phyloP scores from a whole-genome alignment of 2,113 vertebrate genomes.

The Erpornis zantholeuca region DNA sequence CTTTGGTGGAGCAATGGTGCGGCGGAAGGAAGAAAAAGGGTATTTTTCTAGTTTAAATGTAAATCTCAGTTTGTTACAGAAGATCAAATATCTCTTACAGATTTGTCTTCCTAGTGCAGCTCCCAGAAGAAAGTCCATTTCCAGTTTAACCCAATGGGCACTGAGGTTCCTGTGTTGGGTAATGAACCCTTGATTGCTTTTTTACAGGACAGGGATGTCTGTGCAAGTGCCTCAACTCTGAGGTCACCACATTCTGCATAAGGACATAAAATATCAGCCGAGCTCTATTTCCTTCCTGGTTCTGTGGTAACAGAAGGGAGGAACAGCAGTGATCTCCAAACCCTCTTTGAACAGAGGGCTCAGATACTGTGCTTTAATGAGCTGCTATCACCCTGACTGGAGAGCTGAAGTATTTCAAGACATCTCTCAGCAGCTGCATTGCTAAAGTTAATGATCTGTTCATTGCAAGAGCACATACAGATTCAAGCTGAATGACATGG shows the following conservation, averaged over 20 bases:
- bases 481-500: neutral
- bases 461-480: neutral
- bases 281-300: neutral
- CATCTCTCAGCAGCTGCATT: constrained; percentile 6
- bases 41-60: neutral
- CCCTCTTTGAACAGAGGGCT: neutral
- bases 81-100: neutral
- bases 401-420: constrained; percentile 36
- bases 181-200: neutral
- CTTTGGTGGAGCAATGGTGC: neutral
- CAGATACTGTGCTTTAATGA: neutral
- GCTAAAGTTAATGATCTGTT: constrained; percentile 25
- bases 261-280: neutral
- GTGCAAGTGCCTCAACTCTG: neutral
- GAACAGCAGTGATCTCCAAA: neutral
- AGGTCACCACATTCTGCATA: neutral
- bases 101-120: neutral
- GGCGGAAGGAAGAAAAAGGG: neutral
- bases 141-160: neutral
- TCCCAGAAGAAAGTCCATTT: neutral
- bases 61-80: neutral
- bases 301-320: neutral
- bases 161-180: neutral
- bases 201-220: neutral
- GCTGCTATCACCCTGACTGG: neutral